Evolutionary conservation across 2,797 vertebrate genomes (phyloP).

Genomic region (Benthosema pterotum): DNA sequence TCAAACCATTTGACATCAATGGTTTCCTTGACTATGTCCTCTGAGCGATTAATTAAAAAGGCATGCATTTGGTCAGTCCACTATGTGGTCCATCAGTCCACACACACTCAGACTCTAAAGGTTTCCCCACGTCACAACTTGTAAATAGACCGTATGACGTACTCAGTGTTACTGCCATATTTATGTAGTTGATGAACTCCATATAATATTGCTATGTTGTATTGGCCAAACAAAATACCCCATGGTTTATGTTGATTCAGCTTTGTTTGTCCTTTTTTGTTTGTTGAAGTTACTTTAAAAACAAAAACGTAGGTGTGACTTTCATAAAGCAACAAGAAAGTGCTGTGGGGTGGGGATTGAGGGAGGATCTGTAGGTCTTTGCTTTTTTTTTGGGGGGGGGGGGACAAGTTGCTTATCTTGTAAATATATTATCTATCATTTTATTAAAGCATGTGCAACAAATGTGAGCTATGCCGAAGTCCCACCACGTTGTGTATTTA

Average conservation of each 20-base stretch:
- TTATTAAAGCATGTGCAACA: conserved; percentile 99
- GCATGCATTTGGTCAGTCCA: conserved; percentile 73
- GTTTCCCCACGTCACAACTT: conserved; percentile 82
- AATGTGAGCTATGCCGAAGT: conserved; percentile 83
- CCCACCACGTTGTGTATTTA: conserved; percentile 85
- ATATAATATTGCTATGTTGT: conserved; percentile 86
- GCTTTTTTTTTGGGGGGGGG: conserved; percentile 67
- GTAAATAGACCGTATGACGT: conserved; percentile 90
- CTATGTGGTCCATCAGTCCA: conserved; percentile 40
- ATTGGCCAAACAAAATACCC: conserved; percentile 91
- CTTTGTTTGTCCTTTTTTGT: conserved; percentile 44
- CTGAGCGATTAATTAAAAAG: conserved; percentile 77
- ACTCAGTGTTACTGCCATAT: conserved; percentile 99
- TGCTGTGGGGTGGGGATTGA: conserved; percentile 77
- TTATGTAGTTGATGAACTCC: conserved; percentile 87
- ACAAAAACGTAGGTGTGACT: conserved; percentile 67
- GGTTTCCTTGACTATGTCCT: conserved; percentile 75
- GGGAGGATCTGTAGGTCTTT: conserved; percentile 62
- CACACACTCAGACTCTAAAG: conserved; percentile 75
- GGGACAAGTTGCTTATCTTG: conserved; percentile 86
- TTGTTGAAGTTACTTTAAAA: conserved; percentile 29
- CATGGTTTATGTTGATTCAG: conserved; percentile 61
- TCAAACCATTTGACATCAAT: conserved; percentile 58
- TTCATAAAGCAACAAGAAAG: conserved; percentile 57
- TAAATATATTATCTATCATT: conserved; percentile 93